phyloP scores from a whole-genome alignment of 2,113 vertebrate species.

The Dendrocopos noguchii region DNA sequence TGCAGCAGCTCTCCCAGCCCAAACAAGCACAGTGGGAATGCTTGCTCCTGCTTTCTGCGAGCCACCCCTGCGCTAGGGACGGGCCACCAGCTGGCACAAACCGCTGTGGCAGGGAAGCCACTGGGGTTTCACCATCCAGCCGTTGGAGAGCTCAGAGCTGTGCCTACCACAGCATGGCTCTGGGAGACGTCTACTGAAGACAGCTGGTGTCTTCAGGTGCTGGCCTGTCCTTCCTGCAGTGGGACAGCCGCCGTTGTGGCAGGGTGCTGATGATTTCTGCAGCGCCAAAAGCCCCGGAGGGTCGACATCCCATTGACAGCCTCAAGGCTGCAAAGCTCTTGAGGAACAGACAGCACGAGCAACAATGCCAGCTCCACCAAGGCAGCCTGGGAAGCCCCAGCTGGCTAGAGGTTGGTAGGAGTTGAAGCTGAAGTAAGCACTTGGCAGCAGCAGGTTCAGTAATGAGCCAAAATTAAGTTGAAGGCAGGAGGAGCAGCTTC shows the following conservation, averaged over 20 bases:
- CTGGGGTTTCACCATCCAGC: neutral
- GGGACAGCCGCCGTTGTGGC: accelerated
- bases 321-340: neutral
- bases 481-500: neutral
- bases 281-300: neutral
- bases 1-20: neutral
- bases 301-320: neutral
- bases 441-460: neutral
- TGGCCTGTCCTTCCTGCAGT: accelerated
- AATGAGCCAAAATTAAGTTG: neutral
- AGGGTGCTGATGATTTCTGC: neutral
- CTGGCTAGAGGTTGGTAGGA: neutral
- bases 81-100: neutral
- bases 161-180: no score
- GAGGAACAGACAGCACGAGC: neutral
- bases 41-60: accelerated
- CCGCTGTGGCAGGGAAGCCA: neutral
- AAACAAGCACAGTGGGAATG: neutral
- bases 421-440: neutral
- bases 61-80: accelerated
- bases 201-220: neutral
- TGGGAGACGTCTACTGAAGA: neutral
- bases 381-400: neutral
- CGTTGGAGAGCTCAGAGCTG: neutral
- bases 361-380: neutral